Evolutionary conservation across 2,113 vertebrate species (phyloP), one percentile per base, ranked within the genome.

Genomic region (Hystrix brachyura): DNA sequence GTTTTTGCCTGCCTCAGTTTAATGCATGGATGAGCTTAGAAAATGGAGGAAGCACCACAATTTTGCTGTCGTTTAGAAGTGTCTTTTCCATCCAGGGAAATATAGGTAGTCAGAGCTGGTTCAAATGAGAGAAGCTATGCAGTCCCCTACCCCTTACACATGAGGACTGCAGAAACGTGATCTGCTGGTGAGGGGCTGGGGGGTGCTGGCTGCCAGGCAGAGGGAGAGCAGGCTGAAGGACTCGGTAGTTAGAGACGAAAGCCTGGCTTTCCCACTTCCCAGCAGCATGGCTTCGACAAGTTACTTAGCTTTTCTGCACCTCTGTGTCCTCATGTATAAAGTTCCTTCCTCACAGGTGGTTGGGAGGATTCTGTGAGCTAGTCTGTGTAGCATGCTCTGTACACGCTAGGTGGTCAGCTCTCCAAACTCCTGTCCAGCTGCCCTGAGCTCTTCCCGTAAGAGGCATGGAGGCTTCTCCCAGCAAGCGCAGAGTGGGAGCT

Each of bases 241-340:
- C 57, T 81, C 71, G 5, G 25, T 43, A 64, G 27, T 72, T n/a
- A 32, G 62, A 76, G 46, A 51, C n/a, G 25, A 1, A 53, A 43
- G 25, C 21, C 25, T 8, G n/a, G 9, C 79, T 89, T 74, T 43
- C 46, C 46, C 11, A 9, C 15, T 55, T 5, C 17, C 15, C 62
- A 18, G 80, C 57, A 38, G 15, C 29, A 38, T 90, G 51, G 67
- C 53, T 90, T 76, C 19, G 3, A 32, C 43, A 76, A 82, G 62
- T 69, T 43, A 23, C 65, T 95, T 82, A 92, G 46, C 87, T 46
- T 46, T 14, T 91, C 76, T 78, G 38, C 51, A 82, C 87, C 10
- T 14, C 3, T 0, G 38, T 67, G 43, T 51, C 87, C 48, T 53
- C 21, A 0, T n/a, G 0, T 25, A 18, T 88, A 59, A 79, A 48